Conservation (phyloP, 1,140 invertebrate species). For the Trachymyrmex septentrionalis region DNA sequence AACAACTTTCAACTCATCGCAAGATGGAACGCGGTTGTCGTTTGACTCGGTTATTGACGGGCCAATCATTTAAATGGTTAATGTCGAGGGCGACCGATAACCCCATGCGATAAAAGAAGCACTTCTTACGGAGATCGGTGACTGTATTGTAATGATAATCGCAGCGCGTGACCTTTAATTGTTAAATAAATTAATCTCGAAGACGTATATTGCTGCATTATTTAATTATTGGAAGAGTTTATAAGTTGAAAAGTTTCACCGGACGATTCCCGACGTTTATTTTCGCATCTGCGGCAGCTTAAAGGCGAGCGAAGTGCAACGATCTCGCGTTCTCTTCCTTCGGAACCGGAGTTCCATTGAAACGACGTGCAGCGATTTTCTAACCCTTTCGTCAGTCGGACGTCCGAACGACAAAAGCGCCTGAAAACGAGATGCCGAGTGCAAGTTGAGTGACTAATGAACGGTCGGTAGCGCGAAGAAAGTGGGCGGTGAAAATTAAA, state of each 20-base stretch:
- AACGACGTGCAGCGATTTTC: constrained; percentile 59
- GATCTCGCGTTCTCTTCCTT: neutral
- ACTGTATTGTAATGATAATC: constrained; percentile 25
- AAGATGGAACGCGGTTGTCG: constrained; percentile 67
- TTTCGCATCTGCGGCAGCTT: constrained; percentile 29
- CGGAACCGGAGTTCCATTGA: constrained; percentile 51
- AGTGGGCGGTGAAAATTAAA: constrained; percentile 71
- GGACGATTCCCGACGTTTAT: constrained; percentile 12
- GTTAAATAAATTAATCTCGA: constrained; percentile 8
- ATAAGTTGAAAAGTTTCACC: neutral
- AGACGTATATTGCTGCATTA: neutral
- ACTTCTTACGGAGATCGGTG: constrained; percentile 57
- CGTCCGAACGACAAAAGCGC: constrained; percentile 64
- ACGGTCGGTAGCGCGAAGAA: constrained; percentile 70
- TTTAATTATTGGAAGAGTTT: neutral
- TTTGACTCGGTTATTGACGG: constrained; percentile 72
- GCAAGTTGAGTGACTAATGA: constrained; percentile 74
- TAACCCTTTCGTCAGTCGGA: constrained; percentile 69
- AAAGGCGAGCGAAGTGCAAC: constrained; percentile 1
- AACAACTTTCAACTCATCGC: constrained; percentile 66
- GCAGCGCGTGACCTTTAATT: neutral
- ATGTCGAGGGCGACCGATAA: constrained; percentile 79
- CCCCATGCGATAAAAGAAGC: constrained; percentile 73
- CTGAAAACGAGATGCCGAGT: constrained; percentile 51
- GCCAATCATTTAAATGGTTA: constrained; percentile 75